phyloP scores from a whole-genome alignment of 2,113 vertebrate genomes.

The Nyctibius bracteatus region DNA sequence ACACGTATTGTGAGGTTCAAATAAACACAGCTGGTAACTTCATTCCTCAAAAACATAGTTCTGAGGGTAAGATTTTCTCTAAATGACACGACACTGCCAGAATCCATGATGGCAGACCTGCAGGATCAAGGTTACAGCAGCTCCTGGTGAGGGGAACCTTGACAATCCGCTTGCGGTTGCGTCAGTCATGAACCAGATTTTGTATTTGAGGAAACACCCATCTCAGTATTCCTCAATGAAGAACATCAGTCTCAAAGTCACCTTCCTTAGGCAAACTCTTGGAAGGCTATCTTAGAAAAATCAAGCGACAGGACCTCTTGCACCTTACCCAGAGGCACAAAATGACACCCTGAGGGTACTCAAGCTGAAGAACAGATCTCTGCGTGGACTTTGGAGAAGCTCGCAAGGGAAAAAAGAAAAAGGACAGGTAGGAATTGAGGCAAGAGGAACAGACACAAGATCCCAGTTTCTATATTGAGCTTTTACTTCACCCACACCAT shows the following conservation, averaged over 20 bases:
- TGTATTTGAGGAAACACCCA: too few species aligned
- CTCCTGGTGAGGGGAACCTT: not conserved
- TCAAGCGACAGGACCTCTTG: not conserved
- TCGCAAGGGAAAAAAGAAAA: not conserved
- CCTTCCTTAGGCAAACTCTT: not conserved
- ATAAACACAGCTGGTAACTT: not conserved
- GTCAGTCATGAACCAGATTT: fast-evolving
- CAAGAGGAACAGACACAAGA: not conserved
- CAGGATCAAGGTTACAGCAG: fast-evolving
- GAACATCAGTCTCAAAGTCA: not conserved
- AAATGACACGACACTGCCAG: fast-evolving
- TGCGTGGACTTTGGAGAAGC: not conserved
- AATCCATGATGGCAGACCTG: fast-evolving
- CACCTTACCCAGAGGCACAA: not conserved
- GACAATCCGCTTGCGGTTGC: fast-evolving
- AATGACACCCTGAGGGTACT: not conserved
- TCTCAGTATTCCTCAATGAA: not conserved
- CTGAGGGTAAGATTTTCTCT: not conserved
- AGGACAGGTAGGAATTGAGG: not conserved
- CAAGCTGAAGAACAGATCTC: not conserved
- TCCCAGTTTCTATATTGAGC: not conserved
- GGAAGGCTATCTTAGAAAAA: not conserved
- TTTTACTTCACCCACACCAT: not conserved
- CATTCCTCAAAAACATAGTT: not conserved
- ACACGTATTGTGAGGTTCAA: fast-evolving